Evolutionary conservation across 2,113 vertebrate species (phyloP).

Genomic region (Actinemys pallida): DNA sequence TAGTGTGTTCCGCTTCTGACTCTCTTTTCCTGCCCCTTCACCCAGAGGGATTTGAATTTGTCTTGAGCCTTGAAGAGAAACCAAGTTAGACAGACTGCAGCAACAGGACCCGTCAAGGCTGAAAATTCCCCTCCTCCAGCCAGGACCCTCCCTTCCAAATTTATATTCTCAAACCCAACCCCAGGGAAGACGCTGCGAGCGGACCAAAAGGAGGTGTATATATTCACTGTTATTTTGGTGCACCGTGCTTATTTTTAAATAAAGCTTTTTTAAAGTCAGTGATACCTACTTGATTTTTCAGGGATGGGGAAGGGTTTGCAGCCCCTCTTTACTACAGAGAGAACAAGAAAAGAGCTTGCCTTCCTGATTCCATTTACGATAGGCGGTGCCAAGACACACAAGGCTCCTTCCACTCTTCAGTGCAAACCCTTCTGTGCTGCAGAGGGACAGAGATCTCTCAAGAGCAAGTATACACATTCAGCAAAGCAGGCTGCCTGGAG

Average conservation of each 20-base stretch:
- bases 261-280: constrained; percentile 49
- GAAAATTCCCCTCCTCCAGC: not conserved
- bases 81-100: constrained; percentile 71
- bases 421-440: not conserved
- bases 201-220: rapidly evolving
- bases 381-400: not conserved
- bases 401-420: not conserved
- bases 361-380: not conserved
- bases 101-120: not conserved
- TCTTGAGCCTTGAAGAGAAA: constrained; percentile 90
- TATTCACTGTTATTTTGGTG: not conserved
- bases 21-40: constrained; percentile 45
- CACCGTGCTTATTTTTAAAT: constrained; percentile 60
- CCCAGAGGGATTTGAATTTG: constrained; percentile 93
- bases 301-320: not conserved
- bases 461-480: not conserved
- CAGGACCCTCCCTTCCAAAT: not conserved
- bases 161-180: constrained; percentile 16
- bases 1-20: rapidly evolving
- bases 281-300: not conserved
- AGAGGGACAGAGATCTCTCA: not conserved
- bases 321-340: rapidly evolving
- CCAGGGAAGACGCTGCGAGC: rapidly evolving
- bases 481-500: not conserved
- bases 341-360: not conserved